A percentile compares a stretch with the other conserved stretches of the same genome.
Conservation (phyloP, 1,140 invertebrate genomes). For the Neodiprion pinetum region DNA sequence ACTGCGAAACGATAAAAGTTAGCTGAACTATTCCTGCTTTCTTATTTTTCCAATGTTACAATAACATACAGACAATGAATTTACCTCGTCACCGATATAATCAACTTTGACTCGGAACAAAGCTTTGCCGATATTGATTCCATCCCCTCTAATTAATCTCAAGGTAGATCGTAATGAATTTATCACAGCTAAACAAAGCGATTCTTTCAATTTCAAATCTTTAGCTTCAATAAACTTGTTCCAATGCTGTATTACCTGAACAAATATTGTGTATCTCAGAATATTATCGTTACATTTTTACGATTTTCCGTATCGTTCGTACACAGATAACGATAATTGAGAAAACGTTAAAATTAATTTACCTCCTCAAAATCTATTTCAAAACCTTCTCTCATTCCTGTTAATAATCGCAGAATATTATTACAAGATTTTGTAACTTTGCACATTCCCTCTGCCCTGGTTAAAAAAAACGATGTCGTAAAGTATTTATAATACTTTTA, state of each 20-base stretch:
- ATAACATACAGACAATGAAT: not conserved
- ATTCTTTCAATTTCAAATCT: slow-evolving; percentile 10
- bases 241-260: slow-evolving; percentile 15
- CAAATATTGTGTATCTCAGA: not conserved
- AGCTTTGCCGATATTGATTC: not conserved
- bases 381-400: not conserved
- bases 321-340: not conserved
- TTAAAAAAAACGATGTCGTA: no score
- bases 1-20: not conserved
- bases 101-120: slow-evolving; percentile 15
- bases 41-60: not conserved
- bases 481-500: no score
- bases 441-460: not conserved
- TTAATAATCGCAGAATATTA: not conserved
- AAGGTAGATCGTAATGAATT: not conserved
- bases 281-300: not conserved
- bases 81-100: slow-evolving; percentile 15
- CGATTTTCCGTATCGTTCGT: not conserved
- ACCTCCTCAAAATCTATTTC: slow-evolving; percentile 10
- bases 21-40: not conserved
- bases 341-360: not conserved
- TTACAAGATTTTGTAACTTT: not conserved
- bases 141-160: slow-evolving; percentile 17
- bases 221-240: slow-evolving; percentile 12
- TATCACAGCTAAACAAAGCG: slow-evolving; percentile 11